Evolutionary conservation across 2,113 vertebrate genomes (phyloP), one percentile per base, ranked within the genome.

Genomic region (Dipodomys merriami): DNA sequence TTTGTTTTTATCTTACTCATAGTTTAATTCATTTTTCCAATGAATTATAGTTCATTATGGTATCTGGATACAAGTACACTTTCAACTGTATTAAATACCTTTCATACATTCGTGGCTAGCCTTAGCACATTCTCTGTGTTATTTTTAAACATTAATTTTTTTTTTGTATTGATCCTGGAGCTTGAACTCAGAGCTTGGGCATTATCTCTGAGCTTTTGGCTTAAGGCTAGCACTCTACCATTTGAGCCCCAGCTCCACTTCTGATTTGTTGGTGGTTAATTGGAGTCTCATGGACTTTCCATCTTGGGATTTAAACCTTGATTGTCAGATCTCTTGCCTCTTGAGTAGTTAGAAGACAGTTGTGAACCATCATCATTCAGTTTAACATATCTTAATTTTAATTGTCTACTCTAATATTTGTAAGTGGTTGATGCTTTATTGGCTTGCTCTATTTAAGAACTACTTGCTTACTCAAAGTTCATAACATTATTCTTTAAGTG

Each of bases 401-500:
- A 62, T 74, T 30, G 6, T 77, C 39, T 67, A 9, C 23, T 77
- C 39, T 67, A 9, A 22, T 39, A 86, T 76, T 93, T 90, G 53
- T 35, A 44, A 80, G 68, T 73, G 29, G 44, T 25, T 46, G 73
- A 6, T 84, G 46, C 12, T 69, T 91, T 91, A 49, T 78, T n/a
- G 23, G 23, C 4, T 33, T 89, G 7, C 78, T 91, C 33, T 91
- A 4, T 44, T 95, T 64, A 84, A 88, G 76, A 76, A 80, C 0
- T 19, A 33, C n/a, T 67, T 86, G 46, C 7, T 74, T 81, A 62
- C 4, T 29, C 13, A 11, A 65, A 60, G 72, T 91, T 83, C 5
- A n/a, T 86, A 23, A 90, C 90, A 77, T 72, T 86, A 60, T 82
- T 73, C 25, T 73, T 84, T 89, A 71, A 73, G 60, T 74, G 30